Evolutionary conservation across 2,113 vertebrate genomes (phyloP).

Genomic region (Myotis davidii): DNA sequence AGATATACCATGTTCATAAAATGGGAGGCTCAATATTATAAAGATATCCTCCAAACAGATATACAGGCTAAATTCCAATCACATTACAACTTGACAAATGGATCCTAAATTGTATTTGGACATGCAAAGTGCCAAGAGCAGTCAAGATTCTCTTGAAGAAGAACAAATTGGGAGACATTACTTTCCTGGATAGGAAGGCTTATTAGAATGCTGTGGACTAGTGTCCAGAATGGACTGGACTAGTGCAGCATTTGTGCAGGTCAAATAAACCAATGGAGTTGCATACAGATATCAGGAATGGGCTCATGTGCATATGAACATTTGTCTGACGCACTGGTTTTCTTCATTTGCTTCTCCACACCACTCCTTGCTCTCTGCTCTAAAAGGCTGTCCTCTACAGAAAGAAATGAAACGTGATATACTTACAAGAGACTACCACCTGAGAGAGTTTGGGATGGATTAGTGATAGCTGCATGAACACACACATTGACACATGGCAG

Average conservation of each 20-base stretch:
- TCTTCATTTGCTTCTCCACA: background rate
- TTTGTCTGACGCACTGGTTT: background rate
- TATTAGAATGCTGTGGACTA: background rate
- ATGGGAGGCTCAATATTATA: background rate
- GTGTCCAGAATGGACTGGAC: background rate
- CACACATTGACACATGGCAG: background rate
- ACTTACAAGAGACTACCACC: background rate
- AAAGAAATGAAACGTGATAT: background rate
- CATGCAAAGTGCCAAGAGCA: background rate
- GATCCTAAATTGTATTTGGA: constrained; percentile 35
- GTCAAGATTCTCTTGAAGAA: background rate
- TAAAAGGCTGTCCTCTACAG: background rate
- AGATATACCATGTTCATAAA: background rate
- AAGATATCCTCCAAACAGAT: background rate
- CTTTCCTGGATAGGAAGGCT: background rate
- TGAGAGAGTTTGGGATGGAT: background rate
- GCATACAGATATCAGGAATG: background rate
- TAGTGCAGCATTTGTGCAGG: background rate
- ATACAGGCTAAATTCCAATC: background rate
- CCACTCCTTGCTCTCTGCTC: background rate
- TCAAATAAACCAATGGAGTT: background rate
- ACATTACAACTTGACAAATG: background rate
- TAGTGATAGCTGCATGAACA: background rate
- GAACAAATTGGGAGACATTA: background rate
- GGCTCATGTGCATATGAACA: background rate